Base-by-base conservation (phyloP, 2,113 vertebrate species). In the Zosterops pallidus region DNA sequence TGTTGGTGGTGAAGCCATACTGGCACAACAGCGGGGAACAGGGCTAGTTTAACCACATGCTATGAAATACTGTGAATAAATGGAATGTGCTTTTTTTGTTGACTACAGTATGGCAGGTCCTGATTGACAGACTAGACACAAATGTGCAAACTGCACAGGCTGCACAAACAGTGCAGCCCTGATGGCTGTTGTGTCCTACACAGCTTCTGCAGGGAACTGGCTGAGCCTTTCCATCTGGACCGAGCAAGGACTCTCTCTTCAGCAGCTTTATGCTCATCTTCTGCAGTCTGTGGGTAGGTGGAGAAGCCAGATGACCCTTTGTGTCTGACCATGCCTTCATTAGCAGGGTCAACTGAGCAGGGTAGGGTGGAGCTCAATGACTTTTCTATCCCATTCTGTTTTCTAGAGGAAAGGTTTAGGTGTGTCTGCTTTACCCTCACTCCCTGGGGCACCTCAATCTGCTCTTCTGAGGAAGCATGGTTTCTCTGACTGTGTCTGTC, bases 41-140 rank as follows among this genome's bases (percentile, higher is more conserved):
- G 41, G 46, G 67, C 41, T 60, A 26, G 42, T 76, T 90, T 76
- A 83, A 56, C 56, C 49, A 50, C 92, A 84, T 10, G 33, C 78
- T 57, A 13, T 23, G 80, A 83, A 68, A 92, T 25, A 17, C 28
- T 83, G 24, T 57, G 64, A 68, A n/a, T 67, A 69, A 92, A 55
- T 24, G 28, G 71, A 95, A 94, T 59, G 77, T 69, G 76, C 64
- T 86, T 89, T 95, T 82, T 37, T 14, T 3, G 4, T 81, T 77
- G 63, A 53, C 71, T 86, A 42, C 86, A 83, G 14, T 83, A 55
- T 92, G 83, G 81, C 68, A 69, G 86, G 37, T 55, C 59, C 86
- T 55, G 86, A 91, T 13, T 89, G 80, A 94, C 80, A 91, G 91
- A 81, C 83, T 50, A 86, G 96, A 89, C 63, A 86, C 28, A 70